Percentiles rank a stretch among this genome's conserved stretches.
phyloP scores from a whole-genome alignment of 1,140 invertebrate species.

The Nephotettix cincticeps region DNA sequence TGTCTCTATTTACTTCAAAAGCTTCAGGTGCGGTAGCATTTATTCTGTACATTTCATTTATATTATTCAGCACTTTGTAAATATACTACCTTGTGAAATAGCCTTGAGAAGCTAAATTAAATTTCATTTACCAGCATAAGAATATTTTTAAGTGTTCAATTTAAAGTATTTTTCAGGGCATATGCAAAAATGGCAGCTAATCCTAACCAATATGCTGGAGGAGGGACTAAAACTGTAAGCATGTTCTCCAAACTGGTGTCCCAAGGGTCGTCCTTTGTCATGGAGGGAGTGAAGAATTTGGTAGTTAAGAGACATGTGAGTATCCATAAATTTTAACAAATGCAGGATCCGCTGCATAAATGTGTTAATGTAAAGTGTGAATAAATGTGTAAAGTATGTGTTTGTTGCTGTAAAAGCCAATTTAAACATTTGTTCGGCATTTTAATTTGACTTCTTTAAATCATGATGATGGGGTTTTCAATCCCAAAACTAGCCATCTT shows the following conservation, averaged over 20 bases:
- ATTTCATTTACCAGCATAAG: too few relatives aligned
- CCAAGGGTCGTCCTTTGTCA: constrained; percentile 96
- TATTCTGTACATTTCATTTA: constrained; percentile 44
- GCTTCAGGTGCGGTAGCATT: constrained; percentile 29
- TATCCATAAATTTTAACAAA: constrained; percentile 36
- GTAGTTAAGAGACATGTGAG: constrained; percentile 95
- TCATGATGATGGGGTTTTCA: too few relatives aligned
- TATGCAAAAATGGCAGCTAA: constrained; percentile 78
- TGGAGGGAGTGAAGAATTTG: constrained; percentile 99
- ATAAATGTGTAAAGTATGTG: too few relatives aligned
- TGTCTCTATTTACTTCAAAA: too few relatives aligned
- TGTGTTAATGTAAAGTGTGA: too few relatives aligned
- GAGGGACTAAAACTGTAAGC: constrained; percentile 92
- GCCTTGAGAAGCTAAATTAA: too few relatives aligned
- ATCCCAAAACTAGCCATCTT: too few relatives aligned
- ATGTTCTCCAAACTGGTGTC: constrained; percentile 99
- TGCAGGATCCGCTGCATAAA: constrained; percentile 5
- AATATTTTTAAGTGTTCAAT: too few relatives aligned
- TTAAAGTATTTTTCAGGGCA: constrained; percentile 56
- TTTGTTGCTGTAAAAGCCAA: too few relatives aligned
- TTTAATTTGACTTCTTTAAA: too few relatives aligned
- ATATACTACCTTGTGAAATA: too few relatives aligned
- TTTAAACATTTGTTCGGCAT: too few relatives aligned
- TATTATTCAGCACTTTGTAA: constrained; percentile 35
- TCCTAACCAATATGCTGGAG: constrained; percentile 80